Evolutionary conservation across 1,140 invertebrate species (phyloP).

Genomic region (Aphelenchoides avenae): DNA sequence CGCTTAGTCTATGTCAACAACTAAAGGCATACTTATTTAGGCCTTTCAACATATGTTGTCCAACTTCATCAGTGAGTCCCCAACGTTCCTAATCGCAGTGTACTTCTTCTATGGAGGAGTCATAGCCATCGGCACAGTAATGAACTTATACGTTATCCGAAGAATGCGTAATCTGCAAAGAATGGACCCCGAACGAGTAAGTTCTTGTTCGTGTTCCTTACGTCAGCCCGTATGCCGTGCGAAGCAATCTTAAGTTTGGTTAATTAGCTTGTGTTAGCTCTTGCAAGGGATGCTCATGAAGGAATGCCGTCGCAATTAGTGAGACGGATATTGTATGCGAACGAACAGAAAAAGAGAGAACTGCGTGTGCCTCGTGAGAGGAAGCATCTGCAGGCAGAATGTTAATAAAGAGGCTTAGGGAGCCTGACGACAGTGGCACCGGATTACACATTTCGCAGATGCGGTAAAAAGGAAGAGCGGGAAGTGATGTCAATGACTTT

Average conservation of each 20-base stretch:
- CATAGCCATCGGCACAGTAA: conserved; percentile 18
- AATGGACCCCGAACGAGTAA: conserved; percentile 31
- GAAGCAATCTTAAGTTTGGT: conserved; percentile 4
- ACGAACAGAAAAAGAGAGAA: background rate
- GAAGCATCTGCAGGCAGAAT: too few species aligned
- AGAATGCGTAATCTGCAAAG: conserved; percentile 17
- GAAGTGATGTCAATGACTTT: background rate
- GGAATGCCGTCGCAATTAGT: background rate
- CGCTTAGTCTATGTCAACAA: too few species aligned
- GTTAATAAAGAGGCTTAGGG: too few species aligned
- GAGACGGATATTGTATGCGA: background rate
- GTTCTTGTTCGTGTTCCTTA: conserved; percentile 8
- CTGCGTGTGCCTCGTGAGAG: too few species aligned
- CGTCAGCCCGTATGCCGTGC: background rate
- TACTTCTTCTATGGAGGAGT: conserved; percentile 21
- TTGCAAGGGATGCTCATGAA: too few species aligned
- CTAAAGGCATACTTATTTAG: too few species aligned
- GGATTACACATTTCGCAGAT: too few species aligned
- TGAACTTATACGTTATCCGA: conserved; percentile 32
- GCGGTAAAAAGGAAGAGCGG: background rate
- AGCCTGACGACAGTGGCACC: too few species aligned
- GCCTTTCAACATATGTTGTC: too few species aligned
- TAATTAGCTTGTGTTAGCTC: too few species aligned
- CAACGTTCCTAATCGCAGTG: too few species aligned
- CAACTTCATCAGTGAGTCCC: too few species aligned